Evolutionary conservation across 2,888 invertebrate genomes (phyloP), one percentile per base, ranked within the genome.

Genomic region (Watsonalla cultraria): DNA sequence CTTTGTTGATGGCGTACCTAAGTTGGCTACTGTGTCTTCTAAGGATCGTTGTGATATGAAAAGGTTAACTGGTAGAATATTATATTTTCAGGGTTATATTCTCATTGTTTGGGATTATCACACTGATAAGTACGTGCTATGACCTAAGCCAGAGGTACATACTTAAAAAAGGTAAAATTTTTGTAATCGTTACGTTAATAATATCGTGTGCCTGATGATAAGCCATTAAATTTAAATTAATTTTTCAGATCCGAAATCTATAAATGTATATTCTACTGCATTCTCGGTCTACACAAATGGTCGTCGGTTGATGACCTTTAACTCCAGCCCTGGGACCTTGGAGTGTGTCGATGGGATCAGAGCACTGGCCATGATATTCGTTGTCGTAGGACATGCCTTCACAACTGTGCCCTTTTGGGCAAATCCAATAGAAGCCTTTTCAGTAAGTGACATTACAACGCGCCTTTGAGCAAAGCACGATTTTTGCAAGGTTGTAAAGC

Each of bases 301-400:
- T 4, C 68, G 66, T 51, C 76, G 79, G 7, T 60, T 90, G 2
- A 66, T 82, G 5, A 74, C 70, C 1, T 79, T 78, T 33, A 62
- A 63, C 0, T 61, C 68, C 0, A 60, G 61, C 9, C 55, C 74
- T 4, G 72, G 72, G 8, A 67, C 74, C 11, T 60, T 91, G 48
- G 65, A 77, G 39, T 89, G 89, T 63, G 59, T 90, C 14, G 80
- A 88, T 61, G 91, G 90, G 0, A 74, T 91, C 9, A 72, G 86
- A 53, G 67, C 80, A 0, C 51, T 89, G 0, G 82, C 86, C 11
- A 86, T 87, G 75, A 55, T 80, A 33, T 91, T 90, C 90, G 76
- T 91, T 11, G 66, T 91, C 6, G 33, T 82, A 9, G 83, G 82
- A 0, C 90, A 90, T 52, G 63, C 72, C 0, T 74, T 70, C 9